Evolutionary conservation across 2,888 invertebrate genomes (phyloP), one percentile per base, ranked within the genome.

Genomic region (Nyleta sp.): DNA sequence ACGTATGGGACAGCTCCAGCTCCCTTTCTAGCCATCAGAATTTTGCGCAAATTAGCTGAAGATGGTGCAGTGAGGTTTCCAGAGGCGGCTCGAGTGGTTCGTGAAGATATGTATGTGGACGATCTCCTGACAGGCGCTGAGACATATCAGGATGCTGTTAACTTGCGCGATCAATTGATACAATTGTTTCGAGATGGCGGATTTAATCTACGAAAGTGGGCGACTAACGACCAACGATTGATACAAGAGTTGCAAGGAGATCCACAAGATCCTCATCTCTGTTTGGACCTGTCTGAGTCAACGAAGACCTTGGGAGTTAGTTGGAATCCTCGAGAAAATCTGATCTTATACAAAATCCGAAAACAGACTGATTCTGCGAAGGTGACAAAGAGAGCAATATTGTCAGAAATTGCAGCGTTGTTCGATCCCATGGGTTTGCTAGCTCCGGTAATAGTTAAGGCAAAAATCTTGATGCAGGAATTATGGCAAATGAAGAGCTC

Each of bases 1-100:
- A 84, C 84, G 0, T 84, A 84, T 31, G 84, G 85, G 1, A 83
- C 81, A 1, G 75, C 78, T 17, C 55, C 75, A 15, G 83, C 82
- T 6, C 80, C 82, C 8, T 84, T 62, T 48, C 24, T 82, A 10
- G 80, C 84, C 4, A 79, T 76, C 0, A 35, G 80, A 40, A 57
- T 64, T 20, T 38, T 83, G 20, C 52, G 79, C 22, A 78, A 81
- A 20, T 24, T 84, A 2, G 44, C 55, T 0, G 42, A 55, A 3
- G 67, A 67, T 33, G 67, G 44, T 0, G 11, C 35, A 11, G n/a
- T 8, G 1, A 15, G 8, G 13, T 44, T 13, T 33, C 67, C 67
- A 10, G 2, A 5, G 4, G 67, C 67, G 5, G 42, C 55, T 17
- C 11, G 1, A 1, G n/a, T n/a, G 2, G 6, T 67, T 6, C 6